Evolutionary conservation across 2,797 vertebrate genomes (phyloP), one percentile per base, ranked within the genome.

Genomic region (Chaetodon trifasciatus): DNA sequence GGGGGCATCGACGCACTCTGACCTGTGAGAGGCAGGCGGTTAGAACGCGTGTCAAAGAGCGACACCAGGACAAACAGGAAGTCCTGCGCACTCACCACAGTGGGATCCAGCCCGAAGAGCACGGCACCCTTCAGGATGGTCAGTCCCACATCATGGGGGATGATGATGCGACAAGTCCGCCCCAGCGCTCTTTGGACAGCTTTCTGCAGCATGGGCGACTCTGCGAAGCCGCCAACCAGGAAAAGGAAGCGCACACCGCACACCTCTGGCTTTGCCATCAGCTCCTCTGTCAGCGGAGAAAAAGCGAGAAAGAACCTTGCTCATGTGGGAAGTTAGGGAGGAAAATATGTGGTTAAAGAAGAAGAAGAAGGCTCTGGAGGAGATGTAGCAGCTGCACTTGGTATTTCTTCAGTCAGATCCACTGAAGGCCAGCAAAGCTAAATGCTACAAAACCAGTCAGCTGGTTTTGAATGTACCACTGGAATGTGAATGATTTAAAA

Each of bases 41-140:
- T 21, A 74, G 68, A 57, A 55, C 0, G 4, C 0, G 3, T 2
- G 3, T 66, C 6, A 6, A 46, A 52, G 24, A 28, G 0, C 5
- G 0, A 0, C 40, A 37, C 8, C 2, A 1, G 17, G n/a, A 39
- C n/a, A 3, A 5, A 11, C 9, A 19, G 10, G 2, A 16, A 1
- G 12, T 42, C 16, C 24, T 6, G 64, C 66, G 1, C 16, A 65
- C 90, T 90, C 74, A 98, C 97, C 84, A 99, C 96, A 0, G 96
- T 96, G 28, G 98, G 98, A 79, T 98, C 97, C 56, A 99, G 95
- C 5, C 98, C 98, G 0, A 99, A 99, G 56, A 99, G 96, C 88
- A 99, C 98, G 0, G 98, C 98, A 0, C 98, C 98, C 64, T 99
- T 99, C 72, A 99, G 96, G 85, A 98, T 99, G 84, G 98, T 99